Evolutionary conservation across 2,797 vertebrate species (phyloP).

Genomic region (Phrynocephalus guinanensis): DNA sequence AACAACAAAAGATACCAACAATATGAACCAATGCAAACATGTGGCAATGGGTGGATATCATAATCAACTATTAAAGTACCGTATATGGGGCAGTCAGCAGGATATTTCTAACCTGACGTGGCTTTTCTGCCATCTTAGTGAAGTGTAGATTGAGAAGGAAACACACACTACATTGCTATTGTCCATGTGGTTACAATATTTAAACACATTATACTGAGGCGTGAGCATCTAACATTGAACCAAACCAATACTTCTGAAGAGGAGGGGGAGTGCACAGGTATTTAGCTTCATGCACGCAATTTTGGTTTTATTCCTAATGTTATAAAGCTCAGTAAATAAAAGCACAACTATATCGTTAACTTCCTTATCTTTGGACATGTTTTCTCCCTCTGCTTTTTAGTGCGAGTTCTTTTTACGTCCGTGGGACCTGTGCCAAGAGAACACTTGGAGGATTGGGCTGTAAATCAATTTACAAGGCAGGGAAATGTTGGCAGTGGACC

Average conservation of each 20-base stretch:
- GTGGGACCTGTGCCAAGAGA: conserved; percentile 40
- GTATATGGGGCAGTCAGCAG: not conserved
- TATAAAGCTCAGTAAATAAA: conserved; percentile 27
- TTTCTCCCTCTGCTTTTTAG: conserved; percentile 12
- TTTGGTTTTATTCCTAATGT: conserved; percentile 20
- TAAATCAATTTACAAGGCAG: conserved; percentile 47
- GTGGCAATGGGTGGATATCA: not conserved
- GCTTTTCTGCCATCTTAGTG: not conserved
- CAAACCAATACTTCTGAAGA: not conserved
- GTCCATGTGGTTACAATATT: not conserved
- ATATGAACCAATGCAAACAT: not conserved
- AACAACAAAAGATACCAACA: not conserved
- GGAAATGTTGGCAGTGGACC: conserved; percentile 42
- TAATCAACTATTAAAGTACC: too few relatives aligned
- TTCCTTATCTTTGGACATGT: conserved; percentile 35
- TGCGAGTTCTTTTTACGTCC: conserved; percentile 38
- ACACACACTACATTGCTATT: not conserved
- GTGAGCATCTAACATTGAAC: not conserved
- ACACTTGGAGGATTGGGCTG: conserved; percentile 38
- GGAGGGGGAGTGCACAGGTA: not conserved
- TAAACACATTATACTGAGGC: not conserved
- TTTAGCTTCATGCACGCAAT: not conserved
- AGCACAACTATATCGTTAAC: conserved; percentile 12
- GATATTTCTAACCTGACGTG: not conserved
- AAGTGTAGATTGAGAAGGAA: not conserved